Evolutionary conservation across 2,888 invertebrate genomes (phyloP).

Genomic region (Abrostola triplasia): DNA sequence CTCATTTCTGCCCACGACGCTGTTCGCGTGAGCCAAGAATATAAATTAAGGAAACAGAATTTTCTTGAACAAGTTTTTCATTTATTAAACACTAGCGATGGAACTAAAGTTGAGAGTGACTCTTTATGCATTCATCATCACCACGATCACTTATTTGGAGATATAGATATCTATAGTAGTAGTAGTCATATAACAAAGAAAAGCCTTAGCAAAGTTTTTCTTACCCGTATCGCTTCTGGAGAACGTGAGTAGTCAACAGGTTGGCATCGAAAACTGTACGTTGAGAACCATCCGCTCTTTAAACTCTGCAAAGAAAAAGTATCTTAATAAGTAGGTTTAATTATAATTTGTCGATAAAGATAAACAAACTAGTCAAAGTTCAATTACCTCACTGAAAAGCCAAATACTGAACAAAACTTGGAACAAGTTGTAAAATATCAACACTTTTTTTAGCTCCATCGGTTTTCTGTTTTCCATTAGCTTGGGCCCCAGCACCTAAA

Average conservation of each 20-base stretch:
- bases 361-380: too few relatives aligned
- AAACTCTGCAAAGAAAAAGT: constrained; percentile 84
- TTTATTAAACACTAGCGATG: too few relatives aligned
- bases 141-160: too few relatives aligned
- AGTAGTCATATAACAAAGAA: too few relatives aligned
- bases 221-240: constrained; percentile 91
- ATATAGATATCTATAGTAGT: too few relatives aligned
- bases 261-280: constrained; percentile 95
- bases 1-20: too few relatives aligned
- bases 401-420: constrained; percentile 94
- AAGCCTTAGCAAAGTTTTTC: background rate
- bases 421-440: constrained; percentile 94
- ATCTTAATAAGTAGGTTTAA: background rate
- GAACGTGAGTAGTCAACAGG: constrained; percentile 95
- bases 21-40: too few relatives aligned
- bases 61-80: too few relatives aligned
- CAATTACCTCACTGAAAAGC: constrained; percentile 91
- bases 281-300: constrained; percentile 92
- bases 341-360: too few relatives aligned
- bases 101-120: too few relatives aligned
- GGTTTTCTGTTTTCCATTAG: constrained; percentile 96
- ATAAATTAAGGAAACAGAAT: too few relatives aligned
- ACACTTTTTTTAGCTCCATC: constrained; percentile 91
- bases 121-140: too few relatives aligned
- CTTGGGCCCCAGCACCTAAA: constrained; percentile 92